Evolutionary conservation across 2,797 vertebrate genomes (phyloP), one percentile per base, ranked within the genome.

Genomic region (Artibeus jamaicensis): DNA sequence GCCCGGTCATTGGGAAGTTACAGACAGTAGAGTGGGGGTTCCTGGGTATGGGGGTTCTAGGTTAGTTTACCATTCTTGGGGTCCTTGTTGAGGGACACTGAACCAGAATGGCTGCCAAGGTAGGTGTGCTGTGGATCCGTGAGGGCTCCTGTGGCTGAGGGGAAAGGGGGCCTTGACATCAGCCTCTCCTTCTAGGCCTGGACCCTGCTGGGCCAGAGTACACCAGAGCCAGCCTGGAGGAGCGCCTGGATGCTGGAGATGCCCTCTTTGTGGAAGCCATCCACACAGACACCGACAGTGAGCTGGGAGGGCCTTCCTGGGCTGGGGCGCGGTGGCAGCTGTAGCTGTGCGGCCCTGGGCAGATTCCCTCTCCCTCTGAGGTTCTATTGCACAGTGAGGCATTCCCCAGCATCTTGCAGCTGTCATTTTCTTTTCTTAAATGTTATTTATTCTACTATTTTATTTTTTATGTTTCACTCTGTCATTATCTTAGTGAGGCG

Each of bases 121-220:
- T 46, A 39, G 50, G 39, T 24, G 3, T 55, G 34, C 2, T 5
- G 39, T 29, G 12, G 9, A 5, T 11, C 53, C n/a, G 4, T 44
- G 22, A 74, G 6, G 10, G 57, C 22, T 57, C 26, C 29, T 15
- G 19, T 42, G 68, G 62, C 55, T 39, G 11, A 67, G 42, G 67
- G 32, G 65, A 68, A 82, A 57, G 34, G 42, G 18, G 15, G 3
- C 42, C 26, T 74, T 93, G 62, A 96, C 7, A 18, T 32, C 48
- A 0, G 85, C 94, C 85, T 88, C 32, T 97, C 93, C 79, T 97
- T 96, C 9, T 86, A 99, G 99, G 98, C 53, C 98, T 99, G 48
- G 99, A 99, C 97, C 99, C 99, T 0, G 99, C 99, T n/a, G 99
- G 99, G 19, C 99, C 99, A 1, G 99, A 99, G 98, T 99, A 99